A percentile compares a stretch with the other conserved stretches of the same genome.
Evolutionary conservation across 2,888 invertebrate species (phyloP).

Genomic region (Eretmocerus hayati): DNA sequence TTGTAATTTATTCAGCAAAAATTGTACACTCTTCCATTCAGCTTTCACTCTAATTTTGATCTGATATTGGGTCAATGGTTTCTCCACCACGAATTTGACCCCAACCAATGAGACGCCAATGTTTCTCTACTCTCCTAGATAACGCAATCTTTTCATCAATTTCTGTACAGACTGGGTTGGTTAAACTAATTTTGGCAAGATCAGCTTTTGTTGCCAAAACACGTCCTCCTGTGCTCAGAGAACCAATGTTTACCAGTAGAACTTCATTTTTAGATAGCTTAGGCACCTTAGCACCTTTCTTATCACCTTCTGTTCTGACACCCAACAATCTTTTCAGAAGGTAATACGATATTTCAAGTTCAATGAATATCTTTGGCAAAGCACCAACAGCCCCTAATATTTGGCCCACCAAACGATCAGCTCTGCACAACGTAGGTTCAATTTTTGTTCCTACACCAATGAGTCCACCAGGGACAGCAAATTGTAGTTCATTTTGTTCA

Average conservation of each 20-base stretch:
- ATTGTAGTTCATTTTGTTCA: conserved; percentile 97
- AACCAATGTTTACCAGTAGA: conserved; percentile 96
- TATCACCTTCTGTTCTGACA: conserved; percentile 97
- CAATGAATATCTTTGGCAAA: conserved; percentile 93
- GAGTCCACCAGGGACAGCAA: conserved; percentile 98
- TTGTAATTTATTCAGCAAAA: conserved; percentile 16
- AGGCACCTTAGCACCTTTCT: conserved; percentile 96
- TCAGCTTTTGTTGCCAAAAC: conserved; percentile 92
- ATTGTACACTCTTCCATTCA: conserved; percentile 40
- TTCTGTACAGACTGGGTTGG: conserved; percentile 98
- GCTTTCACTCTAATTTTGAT: conserved; percentile 15
- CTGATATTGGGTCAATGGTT: conserved; percentile 72
- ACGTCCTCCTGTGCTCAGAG: conserved; percentile 93
- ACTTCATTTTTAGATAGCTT: conserved; percentile 87
- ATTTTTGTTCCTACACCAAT: conserved; percentile 99
- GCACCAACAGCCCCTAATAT: conserved; percentile 95
- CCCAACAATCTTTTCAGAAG: conserved; percentile 90
- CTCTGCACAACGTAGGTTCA: conserved; percentile 96
- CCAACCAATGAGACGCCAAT: conserved; percentile 99
- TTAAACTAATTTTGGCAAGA: conserved; percentile 93
- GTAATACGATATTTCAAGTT: conserved; percentile 97
- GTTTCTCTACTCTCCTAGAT: conserved; percentile 96
- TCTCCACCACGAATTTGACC: conserved; percentile 97
- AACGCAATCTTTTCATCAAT: conserved; percentile 99
- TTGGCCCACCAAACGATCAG: conserved; percentile 92